phyloP scores from a whole-genome alignment of 2,113 vertebrate species.

The Poecilia latipinna region DNA sequence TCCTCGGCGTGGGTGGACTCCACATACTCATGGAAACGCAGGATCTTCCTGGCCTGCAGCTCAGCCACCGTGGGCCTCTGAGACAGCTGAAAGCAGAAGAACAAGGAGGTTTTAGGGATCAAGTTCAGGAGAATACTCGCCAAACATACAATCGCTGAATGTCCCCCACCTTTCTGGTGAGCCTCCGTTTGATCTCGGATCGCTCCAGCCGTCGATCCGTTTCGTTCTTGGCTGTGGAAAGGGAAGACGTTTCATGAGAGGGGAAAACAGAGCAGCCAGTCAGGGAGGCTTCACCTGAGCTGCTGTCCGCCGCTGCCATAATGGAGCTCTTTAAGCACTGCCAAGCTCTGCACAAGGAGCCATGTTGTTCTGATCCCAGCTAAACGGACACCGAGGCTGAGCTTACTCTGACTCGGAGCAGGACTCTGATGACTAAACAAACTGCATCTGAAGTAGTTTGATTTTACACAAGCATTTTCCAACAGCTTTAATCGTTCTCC shows the following conservation, averaged over 20 bases:
- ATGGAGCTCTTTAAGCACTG: conserved; percentile 36
- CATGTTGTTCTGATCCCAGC: conserved; percentile 38
- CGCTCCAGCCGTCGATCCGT: conserved; percentile 89
- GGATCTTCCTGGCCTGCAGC: conserved; percentile 93
- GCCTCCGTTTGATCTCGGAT: conserved; percentile 93
- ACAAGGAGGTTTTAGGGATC: background rate
- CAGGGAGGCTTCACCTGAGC: conserved; percentile 52
- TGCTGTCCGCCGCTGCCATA: conserved; percentile 22
- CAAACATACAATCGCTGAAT: background rate
- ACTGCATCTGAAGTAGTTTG: too few species aligned
- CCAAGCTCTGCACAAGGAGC: conserved; percentile 38
- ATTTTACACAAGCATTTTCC: too few species aligned
- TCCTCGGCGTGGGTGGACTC: conserved; percentile 94
- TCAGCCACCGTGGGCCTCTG: conserved; percentile 96
- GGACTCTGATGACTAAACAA: background rate
- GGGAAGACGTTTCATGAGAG: conserved; percentile 55
- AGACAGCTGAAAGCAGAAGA: conserved; percentile 83
- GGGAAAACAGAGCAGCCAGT: conserved; percentile 31
- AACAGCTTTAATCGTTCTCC: too few species aligned
- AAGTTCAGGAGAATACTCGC: background rate
- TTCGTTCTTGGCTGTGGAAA: conserved; percentile 89
- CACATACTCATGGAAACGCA: conserved; percentile 96
- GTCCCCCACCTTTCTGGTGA: conserved; percentile 91
- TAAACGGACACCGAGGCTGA: conserved; percentile 24
- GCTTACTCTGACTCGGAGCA: conserved; percentile 10